Percentiles rank a stretch among this genome's conserved stretches.
Evolutionary conservation across 2,113 vertebrate genomes (phyloP).

Genomic region (Antechinus stuartii): DNA sequence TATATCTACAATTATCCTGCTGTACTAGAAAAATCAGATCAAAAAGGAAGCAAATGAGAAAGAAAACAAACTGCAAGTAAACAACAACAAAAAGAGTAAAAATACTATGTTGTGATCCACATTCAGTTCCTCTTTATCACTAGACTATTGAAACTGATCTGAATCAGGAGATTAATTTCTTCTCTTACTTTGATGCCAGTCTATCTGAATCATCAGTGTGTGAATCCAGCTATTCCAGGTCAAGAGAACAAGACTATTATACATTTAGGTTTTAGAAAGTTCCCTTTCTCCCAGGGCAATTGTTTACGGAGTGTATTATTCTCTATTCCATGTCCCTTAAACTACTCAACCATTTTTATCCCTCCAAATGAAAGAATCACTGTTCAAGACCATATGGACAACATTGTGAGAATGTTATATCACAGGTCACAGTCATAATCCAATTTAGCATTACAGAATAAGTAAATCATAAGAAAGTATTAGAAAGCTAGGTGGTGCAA

Average conservation of each 20-base stretch:
- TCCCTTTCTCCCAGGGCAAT: neutral
- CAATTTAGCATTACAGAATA: neutral
- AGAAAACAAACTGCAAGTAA: too few relatives aligned
- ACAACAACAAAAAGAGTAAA: too few relatives aligned
- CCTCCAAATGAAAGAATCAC: neutral
- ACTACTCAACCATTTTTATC: neutral
- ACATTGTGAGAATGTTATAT: too few relatives aligned
- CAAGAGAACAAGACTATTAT: rapidly evolving
- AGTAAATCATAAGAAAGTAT: neutral
- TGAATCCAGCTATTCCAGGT: neutral
- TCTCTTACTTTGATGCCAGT: neutral
- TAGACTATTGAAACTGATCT: too few relatives aligned
- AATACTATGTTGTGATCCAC: too few relatives aligned
- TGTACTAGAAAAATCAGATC: too few relatives aligned
- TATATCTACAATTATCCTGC: too few relatives aligned
- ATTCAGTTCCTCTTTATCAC: too few relatives aligned
- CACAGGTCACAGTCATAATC: neutral
- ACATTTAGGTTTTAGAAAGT: neutral
- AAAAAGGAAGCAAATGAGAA: too few relatives aligned
- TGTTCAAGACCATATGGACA: neutral
- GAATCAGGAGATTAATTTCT: neutral
- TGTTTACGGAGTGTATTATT: neutral
- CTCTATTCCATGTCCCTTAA: neutral
- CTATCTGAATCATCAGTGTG: neutral
- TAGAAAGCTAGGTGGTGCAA: neutral